Conservation (phyloP, 1,140 invertebrate species). For the Drusus annulatus region DNA sequence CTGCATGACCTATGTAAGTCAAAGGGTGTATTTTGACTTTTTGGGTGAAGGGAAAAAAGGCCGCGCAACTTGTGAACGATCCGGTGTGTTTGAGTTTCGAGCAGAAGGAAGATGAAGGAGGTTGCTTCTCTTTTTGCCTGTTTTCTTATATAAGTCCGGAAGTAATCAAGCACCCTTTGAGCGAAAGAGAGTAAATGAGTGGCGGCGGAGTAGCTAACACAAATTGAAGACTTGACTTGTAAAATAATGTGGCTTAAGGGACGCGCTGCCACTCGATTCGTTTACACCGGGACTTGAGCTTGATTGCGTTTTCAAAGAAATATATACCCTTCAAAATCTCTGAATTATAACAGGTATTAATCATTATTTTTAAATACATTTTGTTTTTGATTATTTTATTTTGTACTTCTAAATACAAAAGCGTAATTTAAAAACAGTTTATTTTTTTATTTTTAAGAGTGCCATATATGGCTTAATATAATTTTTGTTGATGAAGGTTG, state of each 20-base stretch:
- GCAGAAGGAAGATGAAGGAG: slow-evolving; percentile 13
- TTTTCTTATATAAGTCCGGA: slow-evolving; percentile 59
- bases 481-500: no score
- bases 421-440: no score
- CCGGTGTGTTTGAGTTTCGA: slow-evolving; percentile 40
- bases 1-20: slow-evolving; percentile 2
- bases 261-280: slow-evolving; percentile 42
- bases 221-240: slow-evolving; percentile 57
- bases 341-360: no score
- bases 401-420: no score
- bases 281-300: slow-evolving; percentile 17
- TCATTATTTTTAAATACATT: no score
- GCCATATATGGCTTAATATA: no score
- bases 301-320: slow-evolving; percentile 18
- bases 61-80: slow-evolving; percentile 31
- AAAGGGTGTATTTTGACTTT: slow-evolving; percentile 36
- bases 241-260: slow-evolving; percentile 42
- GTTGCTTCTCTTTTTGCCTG: slow-evolving; percentile 53
- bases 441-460: no score
- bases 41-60: slow-evolving; percentile 8
- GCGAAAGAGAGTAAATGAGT: slow-evolving; percentile 55
- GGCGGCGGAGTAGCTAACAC: slow-evolving; percentile 46
- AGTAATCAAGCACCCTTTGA: slow-evolving; percentile 59
- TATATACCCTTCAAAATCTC: no score
- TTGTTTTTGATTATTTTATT: no score